These are phyloP conservation scores for Chloebia gouldiae DNA, from an alignment of 2,113 vertebrate species.

Conservation along the genomic window DNA sequence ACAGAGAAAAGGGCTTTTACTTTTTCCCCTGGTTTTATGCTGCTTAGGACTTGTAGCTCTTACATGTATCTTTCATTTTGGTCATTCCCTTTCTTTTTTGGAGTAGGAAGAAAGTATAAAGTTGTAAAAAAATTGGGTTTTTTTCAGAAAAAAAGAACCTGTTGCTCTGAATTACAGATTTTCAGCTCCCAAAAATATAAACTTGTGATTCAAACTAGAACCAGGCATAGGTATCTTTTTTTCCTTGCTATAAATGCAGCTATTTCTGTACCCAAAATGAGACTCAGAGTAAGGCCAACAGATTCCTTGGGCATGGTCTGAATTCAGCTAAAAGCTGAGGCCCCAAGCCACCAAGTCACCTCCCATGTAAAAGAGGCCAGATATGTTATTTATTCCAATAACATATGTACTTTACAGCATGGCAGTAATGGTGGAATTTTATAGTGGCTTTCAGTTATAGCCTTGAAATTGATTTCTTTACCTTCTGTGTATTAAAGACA, in stretches of 20 bases:
- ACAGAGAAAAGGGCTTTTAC: not conserved
- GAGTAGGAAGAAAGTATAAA: not conserved
- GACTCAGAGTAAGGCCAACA: not conserved
- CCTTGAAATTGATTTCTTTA: constrained; percentile 7
- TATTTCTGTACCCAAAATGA: not conserved
- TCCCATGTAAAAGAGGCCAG: not conserved
- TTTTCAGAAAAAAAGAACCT: not conserved
- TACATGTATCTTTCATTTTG: not conserved
- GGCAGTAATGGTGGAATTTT: not conserved
- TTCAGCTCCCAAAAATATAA: not conserved
- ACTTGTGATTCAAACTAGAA: not conserved
- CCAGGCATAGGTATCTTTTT: not conserved
- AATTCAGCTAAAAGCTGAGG: not conserved
- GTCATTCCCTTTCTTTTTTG: not conserved
- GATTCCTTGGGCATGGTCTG: not conserved
- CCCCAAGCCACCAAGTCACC: not conserved
- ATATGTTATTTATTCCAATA: no score
- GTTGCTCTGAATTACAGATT: not conserved
- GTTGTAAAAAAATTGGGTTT: not conserved
- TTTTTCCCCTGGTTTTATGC: not conserved
- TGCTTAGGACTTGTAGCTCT: not conserved
- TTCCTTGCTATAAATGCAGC: not conserved
- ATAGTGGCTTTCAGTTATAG: not conserved
- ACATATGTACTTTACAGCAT: not conserved
- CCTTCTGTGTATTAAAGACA: not conserved